Evolutionary conservation across 2,888 invertebrate genomes (phyloP).

Genomic region (Hydriomena furcata): DNA sequence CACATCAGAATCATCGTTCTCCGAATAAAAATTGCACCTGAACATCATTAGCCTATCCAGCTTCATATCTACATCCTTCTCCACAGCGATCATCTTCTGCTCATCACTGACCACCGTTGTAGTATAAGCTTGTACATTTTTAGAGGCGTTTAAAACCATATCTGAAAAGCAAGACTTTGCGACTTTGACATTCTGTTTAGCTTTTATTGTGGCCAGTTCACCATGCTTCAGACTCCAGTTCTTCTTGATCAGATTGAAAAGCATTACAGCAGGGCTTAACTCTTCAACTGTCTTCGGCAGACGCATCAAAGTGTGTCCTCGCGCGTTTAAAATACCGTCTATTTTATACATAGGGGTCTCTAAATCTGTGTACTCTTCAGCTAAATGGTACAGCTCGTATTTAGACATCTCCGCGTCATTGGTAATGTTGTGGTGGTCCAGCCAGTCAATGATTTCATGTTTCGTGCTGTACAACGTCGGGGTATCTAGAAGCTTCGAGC

Average conservation of each 20-base stretch:
- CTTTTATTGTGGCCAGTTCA: neutral
- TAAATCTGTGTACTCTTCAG: conserved; percentile 43
- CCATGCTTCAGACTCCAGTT: conserved; percentile 5
- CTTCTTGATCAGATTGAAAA: conserved; percentile 1
- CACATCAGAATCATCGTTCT: conserved; percentile 30
- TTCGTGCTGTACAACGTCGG: conserved; percentile 35
- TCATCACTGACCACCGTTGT: neutral
- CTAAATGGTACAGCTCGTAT: conserved; percentile 41
- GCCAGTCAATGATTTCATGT: conserved; percentile 42
- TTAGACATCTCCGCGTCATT: conserved; percentile 37
- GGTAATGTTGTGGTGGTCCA: conserved; percentile 40
- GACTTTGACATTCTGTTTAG: neutral
- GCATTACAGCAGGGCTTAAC: conserved; percentile 28
- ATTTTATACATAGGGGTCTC: conserved; percentile 25
- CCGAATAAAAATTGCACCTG: neutral
- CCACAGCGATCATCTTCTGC: conserved; percentile 14
- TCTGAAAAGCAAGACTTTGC: neutral
- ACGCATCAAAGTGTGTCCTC: conserved; percentile 41
- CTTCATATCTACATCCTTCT: conserved; percentile 36
- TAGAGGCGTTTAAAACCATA: neutral
- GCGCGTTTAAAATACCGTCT: conserved; percentile 31
- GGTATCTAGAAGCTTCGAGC: conserved; percentile 20
- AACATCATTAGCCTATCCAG: conserved; percentile 31
- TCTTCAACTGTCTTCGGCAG: conserved; percentile 39
- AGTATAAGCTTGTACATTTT: neutral